phyloP scores from a whole-genome alignment of 2,888 invertebrate species.

The Osmoderma eremita region DNA sequence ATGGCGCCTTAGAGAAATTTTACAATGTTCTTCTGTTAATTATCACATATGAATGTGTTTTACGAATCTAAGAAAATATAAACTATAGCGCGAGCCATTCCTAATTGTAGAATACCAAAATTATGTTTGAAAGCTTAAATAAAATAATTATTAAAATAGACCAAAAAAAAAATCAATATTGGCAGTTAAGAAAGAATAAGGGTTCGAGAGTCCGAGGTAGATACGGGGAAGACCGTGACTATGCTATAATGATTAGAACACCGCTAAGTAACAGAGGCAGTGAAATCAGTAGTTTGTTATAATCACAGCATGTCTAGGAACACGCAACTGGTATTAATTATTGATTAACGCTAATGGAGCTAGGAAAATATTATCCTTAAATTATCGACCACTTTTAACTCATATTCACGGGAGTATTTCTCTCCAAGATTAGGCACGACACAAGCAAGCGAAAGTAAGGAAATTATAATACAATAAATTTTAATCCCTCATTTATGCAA shows the following conservation, averaged over 20 bases:
- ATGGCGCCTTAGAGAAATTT: too few relatives aligned
- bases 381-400: conserved; percentile 44
- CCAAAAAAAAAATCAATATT: too few relatives aligned
- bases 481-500: conserved; percentile 7
- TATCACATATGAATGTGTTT: too few relatives aligned
- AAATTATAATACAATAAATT: conserved; percentile 23
- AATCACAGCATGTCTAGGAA: conserved; percentile 45
- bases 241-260: conserved; percentile 40
- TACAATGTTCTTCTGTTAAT: too few relatives aligned
- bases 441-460: conserved; percentile 22
- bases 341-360: conserved; percentile 50
- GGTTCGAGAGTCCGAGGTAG: background rate
- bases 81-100: too few relatives aligned
- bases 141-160: too few relatives aligned
- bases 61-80: too few relatives aligned
- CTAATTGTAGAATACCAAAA: too few relatives aligned
- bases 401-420: conserved; percentile 13
- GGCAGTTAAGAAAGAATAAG: background rate
- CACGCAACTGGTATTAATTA: conserved; percentile 50
- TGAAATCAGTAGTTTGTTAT: conserved; percentile 46
- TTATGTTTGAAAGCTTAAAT: too few relatives aligned
- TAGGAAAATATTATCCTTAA: conserved; percentile 45
- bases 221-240: conserved; percentile 11
- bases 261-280: conserved; percentile 42
- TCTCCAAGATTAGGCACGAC: conserved; percentile 1